Percentiles rank a stretch among this genome's conserved stretches.
These are phyloP conservation scores for Ovis canadensis DNA, from an alignment of 2,113 vertebrate species.

Conservation along the genomic window DNA sequence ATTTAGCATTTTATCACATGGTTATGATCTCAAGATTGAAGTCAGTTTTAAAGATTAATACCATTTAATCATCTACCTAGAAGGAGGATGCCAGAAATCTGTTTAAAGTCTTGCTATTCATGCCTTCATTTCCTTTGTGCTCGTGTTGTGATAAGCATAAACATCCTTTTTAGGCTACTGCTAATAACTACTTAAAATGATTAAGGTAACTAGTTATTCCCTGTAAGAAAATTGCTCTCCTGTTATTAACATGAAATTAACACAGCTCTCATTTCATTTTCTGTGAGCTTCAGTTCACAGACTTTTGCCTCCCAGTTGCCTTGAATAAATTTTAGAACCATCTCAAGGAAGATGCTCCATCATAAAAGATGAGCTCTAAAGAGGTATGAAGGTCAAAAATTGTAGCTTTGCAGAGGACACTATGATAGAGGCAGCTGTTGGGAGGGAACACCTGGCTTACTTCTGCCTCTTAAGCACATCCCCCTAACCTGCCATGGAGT, in stretches of 20 bases:
- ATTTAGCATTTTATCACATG: constrained; percentile 48
- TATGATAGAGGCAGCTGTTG: neutral
- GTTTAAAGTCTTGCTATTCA: constrained; percentile 65
- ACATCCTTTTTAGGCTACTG: constrained; percentile 49
- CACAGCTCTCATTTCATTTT: constrained; percentile 26
- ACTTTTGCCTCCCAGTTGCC: neutral
- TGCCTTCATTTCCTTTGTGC: constrained; percentile 54
- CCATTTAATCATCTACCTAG: constrained; percentile 60
- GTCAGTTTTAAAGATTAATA: constrained; percentile 67
- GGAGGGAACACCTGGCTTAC: neutral
- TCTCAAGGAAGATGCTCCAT: neutral
- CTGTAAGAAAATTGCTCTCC: constrained; percentile 65
- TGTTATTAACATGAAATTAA: constrained; percentile 69
- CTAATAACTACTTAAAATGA: constrained; percentile 68
- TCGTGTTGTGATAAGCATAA: constrained; percentile 39
- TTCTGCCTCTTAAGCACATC: neutral
- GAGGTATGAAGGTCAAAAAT: neutral
- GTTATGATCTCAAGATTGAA: constrained; percentile 57
- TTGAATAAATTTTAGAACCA: constrained; percentile 51
- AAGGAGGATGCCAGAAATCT: constrained; percentile 53
- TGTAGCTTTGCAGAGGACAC: neutral
- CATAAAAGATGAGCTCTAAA: neutral
- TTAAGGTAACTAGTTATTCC: constrained; percentile 70
- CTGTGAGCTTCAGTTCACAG: neutral
- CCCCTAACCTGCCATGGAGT: neutral